Percentiles rank a stretch among this genome's conserved stretches.
phyloP scores from a whole-genome alignment of 2,797 vertebrate species.

The Muraenolepis orangiensis region DNA sequence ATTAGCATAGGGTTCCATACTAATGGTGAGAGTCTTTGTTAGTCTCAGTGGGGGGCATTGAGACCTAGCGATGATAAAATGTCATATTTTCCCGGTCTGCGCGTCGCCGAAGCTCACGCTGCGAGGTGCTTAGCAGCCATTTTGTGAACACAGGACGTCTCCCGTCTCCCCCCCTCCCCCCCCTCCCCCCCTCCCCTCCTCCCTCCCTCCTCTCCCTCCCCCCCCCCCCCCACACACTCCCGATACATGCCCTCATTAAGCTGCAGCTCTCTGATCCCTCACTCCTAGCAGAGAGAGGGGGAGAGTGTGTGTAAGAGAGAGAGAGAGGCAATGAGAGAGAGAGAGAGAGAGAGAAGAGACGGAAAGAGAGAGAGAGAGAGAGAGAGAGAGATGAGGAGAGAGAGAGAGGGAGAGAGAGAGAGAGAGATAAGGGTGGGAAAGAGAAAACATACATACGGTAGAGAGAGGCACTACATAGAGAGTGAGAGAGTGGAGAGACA shows the following conservation, averaged over 20 bases:
- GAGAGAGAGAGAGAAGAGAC: too few relatives aligned
- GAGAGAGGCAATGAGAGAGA: constrained; percentile 1
- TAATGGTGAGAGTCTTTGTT: constrained; percentile 55
- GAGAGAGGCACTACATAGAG: too few relatives aligned
- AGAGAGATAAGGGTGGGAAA: not conserved
- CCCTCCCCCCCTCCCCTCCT: constrained; percentile 47
- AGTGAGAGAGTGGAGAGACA: too few relatives aligned
- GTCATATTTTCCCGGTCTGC: constrained; percentile 50
- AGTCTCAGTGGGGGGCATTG: constrained; percentile 39
- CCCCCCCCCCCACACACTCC: constrained; percentile 48
- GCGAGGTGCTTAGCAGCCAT: constrained; percentile 60
- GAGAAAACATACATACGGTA: not conserved
- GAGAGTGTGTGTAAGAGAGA: not conserved
- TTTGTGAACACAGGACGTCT: constrained; percentile 39
- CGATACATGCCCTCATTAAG: constrained; percentile 76
- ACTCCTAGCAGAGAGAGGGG: constrained; percentile 60
- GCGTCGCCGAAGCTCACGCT: constrained; percentile 53
- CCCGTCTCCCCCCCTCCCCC: constrained; percentile 50
- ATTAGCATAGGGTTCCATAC: constrained; percentile 12
- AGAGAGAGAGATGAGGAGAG: not conserved
- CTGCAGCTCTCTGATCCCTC: constrained; percentile 64
- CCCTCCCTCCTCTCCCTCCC: constrained; percentile 44
- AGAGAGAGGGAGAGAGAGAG: not conserved
- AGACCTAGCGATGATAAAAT: constrained; percentile 50
- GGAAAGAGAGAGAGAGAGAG: not conserved